Conservation (phyloP, 2,113 vertebrate species). For the Erythrocercus mccallii region DNA sequence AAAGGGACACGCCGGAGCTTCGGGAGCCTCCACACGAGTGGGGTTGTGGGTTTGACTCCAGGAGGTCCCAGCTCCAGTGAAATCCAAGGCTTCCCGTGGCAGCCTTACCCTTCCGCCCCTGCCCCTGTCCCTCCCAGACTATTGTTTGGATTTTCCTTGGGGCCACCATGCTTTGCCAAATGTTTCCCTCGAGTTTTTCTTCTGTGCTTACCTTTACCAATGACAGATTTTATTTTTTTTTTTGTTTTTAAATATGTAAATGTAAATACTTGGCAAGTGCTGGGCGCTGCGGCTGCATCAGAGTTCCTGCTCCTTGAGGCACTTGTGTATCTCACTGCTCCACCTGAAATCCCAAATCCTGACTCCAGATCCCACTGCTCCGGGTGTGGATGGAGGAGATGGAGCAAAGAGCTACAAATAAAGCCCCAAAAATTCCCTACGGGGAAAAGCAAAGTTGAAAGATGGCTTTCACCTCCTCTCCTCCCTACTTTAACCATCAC, state of each 20-base stretch:
- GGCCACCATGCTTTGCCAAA: constrained; percentile 35
- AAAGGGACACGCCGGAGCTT: background rate
- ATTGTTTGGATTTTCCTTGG: constrained; percentile 64
- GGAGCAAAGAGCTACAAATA: background rate
- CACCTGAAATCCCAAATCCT: constrained; percentile 19
- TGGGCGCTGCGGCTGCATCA: background rate
- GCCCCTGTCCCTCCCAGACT: background rate
- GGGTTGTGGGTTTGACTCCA: background rate
- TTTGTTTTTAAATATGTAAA: background rate
- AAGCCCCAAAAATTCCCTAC: fast-evolving
- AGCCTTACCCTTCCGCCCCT: constrained; percentile 63
- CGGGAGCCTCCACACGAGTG: fast-evolving
- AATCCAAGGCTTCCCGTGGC: background rate
- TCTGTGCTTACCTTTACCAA: constrained; percentile 9
- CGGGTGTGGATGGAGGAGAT: background rate
- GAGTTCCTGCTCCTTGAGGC: background rate
- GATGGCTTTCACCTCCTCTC: background rate
- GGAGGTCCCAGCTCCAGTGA: background rate
- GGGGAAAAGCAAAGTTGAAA: fast-evolving
- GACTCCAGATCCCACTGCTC: background rate
- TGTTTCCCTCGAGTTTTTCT: constrained; percentile 40
- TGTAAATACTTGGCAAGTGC: background rate
- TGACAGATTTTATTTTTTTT: background rate
- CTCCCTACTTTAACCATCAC: background rate
- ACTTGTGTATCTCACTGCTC: background rate